Base-by-base conservation (phyloP, 2,888 invertebrate genomes). In the Scaptomyza flava region DNA sequence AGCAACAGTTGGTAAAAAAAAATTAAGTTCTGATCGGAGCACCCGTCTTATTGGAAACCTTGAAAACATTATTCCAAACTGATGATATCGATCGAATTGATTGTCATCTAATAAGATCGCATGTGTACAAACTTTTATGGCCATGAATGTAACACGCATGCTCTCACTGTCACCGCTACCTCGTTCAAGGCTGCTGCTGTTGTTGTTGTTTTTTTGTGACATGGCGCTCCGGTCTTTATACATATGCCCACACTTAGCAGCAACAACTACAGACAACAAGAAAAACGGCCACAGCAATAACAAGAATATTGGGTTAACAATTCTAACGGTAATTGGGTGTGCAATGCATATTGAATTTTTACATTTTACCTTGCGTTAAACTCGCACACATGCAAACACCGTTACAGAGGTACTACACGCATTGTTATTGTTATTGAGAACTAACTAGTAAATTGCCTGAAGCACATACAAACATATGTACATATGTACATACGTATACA, bases 321-420 rank as follows among this genome's bases (percentile, higher is more conserved):
- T 61, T 76, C 79, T 71, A 77, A 76, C 72, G 76, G 76, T 72
- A 79, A 71, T 47, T 74, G 68, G 53, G 53, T 68, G 68, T 61
- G 52, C 59, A 20, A 12, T 69, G 52, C 43, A 75, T 78, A 72
- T 80, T 81, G 68, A 65, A 73, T 54, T 54, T 61, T 68, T 62
- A 61, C 50, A 68, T 54, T 68, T 48, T 48, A 76, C 81, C 72
- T 68, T 77, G 72, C 63, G 68, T 50, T 20, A 20, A 67, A 71
- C 42, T 72, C 52, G 51, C 43, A 59, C 42, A 58, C 43, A 30
- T 14, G 62, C 23, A 47, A 41, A 45, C 17, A 51, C 7, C 51
- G 27, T 51, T 53, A 45, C 27, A 14, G 41, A 11, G 8, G 41
- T 17, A 17, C 41, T 43, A 61, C 33, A 60, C 50, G 47, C 61